Base-by-base conservation (phyloP, 2,113 vertebrate species). In the Nycticebus coucang region DNA sequence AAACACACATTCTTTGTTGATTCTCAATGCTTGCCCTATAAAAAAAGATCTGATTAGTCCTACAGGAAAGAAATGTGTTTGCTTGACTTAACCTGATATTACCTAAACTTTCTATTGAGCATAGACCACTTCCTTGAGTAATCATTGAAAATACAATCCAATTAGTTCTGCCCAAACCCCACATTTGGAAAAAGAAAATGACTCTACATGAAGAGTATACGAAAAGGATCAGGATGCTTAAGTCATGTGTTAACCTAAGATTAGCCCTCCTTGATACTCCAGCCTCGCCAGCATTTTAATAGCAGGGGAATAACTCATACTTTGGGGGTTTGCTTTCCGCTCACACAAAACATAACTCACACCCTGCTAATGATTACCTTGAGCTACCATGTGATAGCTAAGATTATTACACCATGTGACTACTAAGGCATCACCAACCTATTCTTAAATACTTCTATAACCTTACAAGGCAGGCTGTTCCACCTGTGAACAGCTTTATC, bases 311-410 rank as follows among this genome's bases (percentile, higher is more conserved):
- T 90, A 79, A 77, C 57, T 80, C 60, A 69, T 15, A 93, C n/a
- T 80, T 84, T 9, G 74, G n/a, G 26, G 64, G 10, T 22, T 87
- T 83, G 28, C 62, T 64, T 87, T 60, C 41, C 5, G 1, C 53
- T 55, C 55, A 41, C 35, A 55, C 59, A 93, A 96, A 95, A 87
- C 59, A 59, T 62, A 92, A 94, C 93, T 91, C 30, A 80, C 50
- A 97, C 75, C 41, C 19, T 94, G 62, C 35, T 96, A 94, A 95
- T 96, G 80, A 95, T 92, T 95, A 96, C 55, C 89, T 93, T 95
- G 93, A 90, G 83, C n/a, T n/a, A n/a, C n/a, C n/a, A n/a, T n/a
- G n/a, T n/a, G 55, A 55, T 55, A 50, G 45, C 37, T 86, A 24
- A 71, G 88, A 89, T 74, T 22, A 66, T 88, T 57, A 24, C 83